These are phyloP conservation scores for Leptopilina myrica DNA, from an alignment of 2,888 invertebrate genomes.

Conservation along the genomic window DNA sequence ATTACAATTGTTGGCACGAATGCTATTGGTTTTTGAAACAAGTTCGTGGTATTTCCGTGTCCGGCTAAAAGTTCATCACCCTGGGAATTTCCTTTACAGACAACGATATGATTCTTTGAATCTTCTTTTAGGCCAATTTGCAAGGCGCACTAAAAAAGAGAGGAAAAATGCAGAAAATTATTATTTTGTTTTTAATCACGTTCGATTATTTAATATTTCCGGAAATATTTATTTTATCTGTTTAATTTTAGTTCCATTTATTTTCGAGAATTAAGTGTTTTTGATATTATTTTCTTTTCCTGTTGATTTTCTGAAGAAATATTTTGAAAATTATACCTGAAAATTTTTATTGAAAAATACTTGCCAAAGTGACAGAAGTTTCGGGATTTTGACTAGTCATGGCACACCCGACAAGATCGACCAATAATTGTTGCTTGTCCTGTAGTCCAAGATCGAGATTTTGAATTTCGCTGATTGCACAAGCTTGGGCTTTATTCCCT, in stretches of 20 bases:
- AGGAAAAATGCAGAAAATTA: conserved; percentile 38
- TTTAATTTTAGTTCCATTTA: background rate
- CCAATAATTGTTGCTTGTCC: conserved; percentile 46
- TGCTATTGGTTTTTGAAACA: conserved; percentile 80
- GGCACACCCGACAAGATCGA: conserved; percentile 55
- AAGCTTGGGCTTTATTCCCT: conserved; percentile 78
- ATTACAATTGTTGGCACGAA: conserved; percentile 89
- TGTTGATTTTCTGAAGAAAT: background rate
- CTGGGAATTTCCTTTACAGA: conserved; percentile 80
- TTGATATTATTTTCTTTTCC: too few relatives aligned
- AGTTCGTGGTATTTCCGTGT: conserved; percentile 84
- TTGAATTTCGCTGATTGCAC: conserved; percentile 74
- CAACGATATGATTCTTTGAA: conserved; percentile 77
- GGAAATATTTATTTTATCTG: too few relatives aligned
- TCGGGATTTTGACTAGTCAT: conserved; percentile 50
- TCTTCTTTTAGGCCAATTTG: conserved; percentile 80
- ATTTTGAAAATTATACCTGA: background rate
- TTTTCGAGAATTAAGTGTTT: too few relatives aligned
- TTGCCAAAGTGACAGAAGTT: conserved; percentile 45
- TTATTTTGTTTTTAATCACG: background rate
- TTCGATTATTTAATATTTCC: background rate
- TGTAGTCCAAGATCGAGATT: conserved; percentile 27
- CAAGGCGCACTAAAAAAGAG: conserved; percentile 79
- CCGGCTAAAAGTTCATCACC: conserved; percentile 83
- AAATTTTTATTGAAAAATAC: background rate